Evolutionary conservation across 2,888 invertebrate species (phyloP).

Genomic region (Agrochola macilenta): DNA sequence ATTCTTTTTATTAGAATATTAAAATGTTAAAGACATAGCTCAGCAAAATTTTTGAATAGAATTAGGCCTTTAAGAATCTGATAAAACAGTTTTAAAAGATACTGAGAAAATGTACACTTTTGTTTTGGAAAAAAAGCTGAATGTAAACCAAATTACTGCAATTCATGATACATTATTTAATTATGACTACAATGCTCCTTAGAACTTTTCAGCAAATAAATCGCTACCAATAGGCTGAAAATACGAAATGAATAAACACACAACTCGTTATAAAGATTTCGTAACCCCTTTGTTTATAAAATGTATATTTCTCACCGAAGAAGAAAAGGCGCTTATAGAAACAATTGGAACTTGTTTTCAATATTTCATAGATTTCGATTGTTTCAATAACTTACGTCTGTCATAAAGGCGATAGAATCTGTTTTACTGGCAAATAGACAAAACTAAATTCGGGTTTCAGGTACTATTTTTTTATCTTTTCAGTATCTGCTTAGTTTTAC

Average conservation of each 20-base stretch:
- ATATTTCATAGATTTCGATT: conserved; percentile 79
- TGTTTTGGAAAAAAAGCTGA: neutral
- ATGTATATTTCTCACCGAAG: conserved; percentile 61
- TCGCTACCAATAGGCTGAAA: neutral
- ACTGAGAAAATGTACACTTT: neutral
- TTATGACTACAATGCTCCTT: neutral
- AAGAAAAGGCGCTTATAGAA: conserved; percentile 64
- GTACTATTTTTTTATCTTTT: conserved; percentile 19
- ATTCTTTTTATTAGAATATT: conserved; percentile 21
- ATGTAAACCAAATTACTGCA: neutral
- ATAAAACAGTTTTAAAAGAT: conserved; percentile 2
- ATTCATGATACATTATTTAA: neutral
- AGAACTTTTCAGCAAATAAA: neutral
- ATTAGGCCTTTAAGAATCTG: neutral
- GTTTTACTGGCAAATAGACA: conserved; percentile 35
- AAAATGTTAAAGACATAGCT: neutral
- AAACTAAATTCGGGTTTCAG: conserved; percentile 28
- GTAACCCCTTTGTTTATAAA: conserved; percentile 31
- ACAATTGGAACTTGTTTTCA: conserved; percentile 71
- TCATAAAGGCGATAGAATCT: conserved; percentile 75
- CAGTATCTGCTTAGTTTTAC: neutral
- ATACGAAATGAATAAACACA: neutral
- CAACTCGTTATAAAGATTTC: neutral
- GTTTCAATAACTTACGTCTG: conserved; percentile 80
- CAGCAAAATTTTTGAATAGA: conserved; percentile 11